phyloP scores from a whole-genome alignment of 2,888 invertebrate species.

The Platypus cylindrus region DNA sequence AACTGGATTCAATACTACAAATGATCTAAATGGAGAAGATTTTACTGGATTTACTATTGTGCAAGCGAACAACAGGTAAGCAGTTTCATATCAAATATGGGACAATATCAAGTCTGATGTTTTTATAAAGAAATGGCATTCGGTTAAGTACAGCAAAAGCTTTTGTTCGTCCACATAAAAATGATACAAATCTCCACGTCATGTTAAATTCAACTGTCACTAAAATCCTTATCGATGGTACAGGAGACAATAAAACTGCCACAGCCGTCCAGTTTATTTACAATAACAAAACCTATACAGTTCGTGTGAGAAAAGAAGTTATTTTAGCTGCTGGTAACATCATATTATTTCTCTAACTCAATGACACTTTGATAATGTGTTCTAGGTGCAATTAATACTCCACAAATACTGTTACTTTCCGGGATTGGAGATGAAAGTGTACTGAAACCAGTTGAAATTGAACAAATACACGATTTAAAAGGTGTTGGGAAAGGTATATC shows the following conservation, averaged over 20 bases:
- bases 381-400: conserved; percentile 43
- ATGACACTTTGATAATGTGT: background rate
- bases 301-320: conserved; percentile 42
- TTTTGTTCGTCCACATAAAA: conserved; percentile 43
- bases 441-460: conserved; percentile 43
- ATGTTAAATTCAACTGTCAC: conserved; percentile 47
- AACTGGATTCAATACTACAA: conserved; percentile 42
- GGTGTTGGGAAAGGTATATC: conserved; percentile 44
- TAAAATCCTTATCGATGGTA: conserved; percentile 36
- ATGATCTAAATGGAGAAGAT: conserved; percentile 50
- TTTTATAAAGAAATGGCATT: conserved; percentile 14
- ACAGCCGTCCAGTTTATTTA: conserved; percentile 47
- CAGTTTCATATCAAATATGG: conserved; percentile 10
- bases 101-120: no score
- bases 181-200: conserved; percentile 45
- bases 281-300: conserved; percentile 35
- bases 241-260: conserved; percentile 33
- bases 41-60: conserved; percentile 45
- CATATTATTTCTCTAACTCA: background rate
- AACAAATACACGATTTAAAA: conserved; percentile 45
- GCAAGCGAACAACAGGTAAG: conserved; percentile 45
- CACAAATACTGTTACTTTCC: conserved; percentile 51
- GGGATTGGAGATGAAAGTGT: conserved; percentile 51
- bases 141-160: conserved; percentile 43
- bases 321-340: conserved; percentile 43